These are phyloP conservation scores for Meles meles DNA, from an alignment of 2,113 vertebrate species.

Conservation along the genomic window DNA sequence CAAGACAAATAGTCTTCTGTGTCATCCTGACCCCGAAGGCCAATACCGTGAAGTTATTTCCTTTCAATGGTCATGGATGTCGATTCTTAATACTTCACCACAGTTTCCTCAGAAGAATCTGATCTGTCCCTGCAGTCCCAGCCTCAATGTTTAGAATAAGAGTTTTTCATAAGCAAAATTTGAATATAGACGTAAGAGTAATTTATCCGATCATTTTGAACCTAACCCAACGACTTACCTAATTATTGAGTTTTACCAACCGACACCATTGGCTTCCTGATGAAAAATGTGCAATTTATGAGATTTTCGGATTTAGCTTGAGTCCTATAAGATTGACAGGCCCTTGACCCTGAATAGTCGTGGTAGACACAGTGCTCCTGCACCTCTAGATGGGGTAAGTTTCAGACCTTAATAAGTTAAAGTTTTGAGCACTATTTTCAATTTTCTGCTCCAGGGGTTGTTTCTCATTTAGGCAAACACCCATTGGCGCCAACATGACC, in stretches of 20 bases:
- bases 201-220: background rate
- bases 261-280: background rate
- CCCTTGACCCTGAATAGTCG: background rate
- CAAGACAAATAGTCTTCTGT: constrained; percentile 59
- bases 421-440: background rate
- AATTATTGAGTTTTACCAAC: background rate
- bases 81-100: constrained; percentile 3
- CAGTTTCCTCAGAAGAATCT: constrained; percentile 1
- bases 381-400: background rate
- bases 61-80: background rate
- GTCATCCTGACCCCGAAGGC: constrained; percentile 18
- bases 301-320: background rate
- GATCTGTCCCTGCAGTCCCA: background rate
- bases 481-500: background rate
- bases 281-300: background rate
- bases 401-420: background rate
- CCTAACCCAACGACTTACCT: background rate
- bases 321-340: background rate
- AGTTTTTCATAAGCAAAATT: constrained; percentile 1
- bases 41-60: constrained; percentile 34
- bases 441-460: background rate
- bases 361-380: background rate
- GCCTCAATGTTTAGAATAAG: constrained; percentile 28
- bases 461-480: constrained; percentile 13
- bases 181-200: background rate